Conservation (phyloP, 2,113 vertebrate species). For the Lampris incognitus region DNA sequence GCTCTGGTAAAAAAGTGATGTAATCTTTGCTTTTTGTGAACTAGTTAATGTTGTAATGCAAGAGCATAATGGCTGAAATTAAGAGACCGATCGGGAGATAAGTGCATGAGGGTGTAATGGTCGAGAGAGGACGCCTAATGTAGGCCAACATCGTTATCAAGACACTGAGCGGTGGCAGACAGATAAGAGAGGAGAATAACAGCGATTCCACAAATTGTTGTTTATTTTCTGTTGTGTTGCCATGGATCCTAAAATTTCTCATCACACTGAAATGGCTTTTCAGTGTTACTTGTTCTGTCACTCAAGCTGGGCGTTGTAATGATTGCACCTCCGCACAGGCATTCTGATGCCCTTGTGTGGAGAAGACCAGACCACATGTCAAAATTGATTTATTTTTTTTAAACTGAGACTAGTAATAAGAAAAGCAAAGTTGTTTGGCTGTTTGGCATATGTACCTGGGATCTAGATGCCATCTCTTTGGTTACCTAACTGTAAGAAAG, state of each 20-base stretch:
- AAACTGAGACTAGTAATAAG: neutral
- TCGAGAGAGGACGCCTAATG: conserved; percentile 26
- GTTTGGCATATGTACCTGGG: neutral
- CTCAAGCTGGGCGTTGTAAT: conserved; percentile 52
- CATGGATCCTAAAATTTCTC: conserved; percentile 62
- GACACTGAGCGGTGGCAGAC: conserved; percentile 45
- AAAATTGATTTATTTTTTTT: no score
- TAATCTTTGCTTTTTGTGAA: conserved; percentile 46
- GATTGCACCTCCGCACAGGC: no score
- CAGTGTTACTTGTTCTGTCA: conserved; percentile 24
- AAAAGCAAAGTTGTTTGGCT: conserved; percentile 11
- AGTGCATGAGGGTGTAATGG: conserved; percentile 35
- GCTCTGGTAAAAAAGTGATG: conserved; percentile 37
- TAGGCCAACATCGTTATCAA: conserved; percentile 50
- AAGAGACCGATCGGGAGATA: conserved; percentile 48
- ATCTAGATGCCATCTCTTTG: conserved; percentile 28
- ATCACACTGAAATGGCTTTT: conserved; percentile 57
- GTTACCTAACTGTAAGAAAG: conserved; percentile 31
- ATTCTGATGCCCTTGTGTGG: no score
- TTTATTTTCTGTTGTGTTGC: conserved; percentile 68
- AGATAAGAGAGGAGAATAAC: conserved; percentile 52
- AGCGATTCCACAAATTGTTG: conserved; percentile 55
- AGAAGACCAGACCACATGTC: no score
- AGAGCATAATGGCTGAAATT: conserved; percentile 44
- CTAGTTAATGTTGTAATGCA: conserved; percentile 47